Conservation (phyloP, 1,140 invertebrate species). For the Eufriesea mexicana region DNA sequence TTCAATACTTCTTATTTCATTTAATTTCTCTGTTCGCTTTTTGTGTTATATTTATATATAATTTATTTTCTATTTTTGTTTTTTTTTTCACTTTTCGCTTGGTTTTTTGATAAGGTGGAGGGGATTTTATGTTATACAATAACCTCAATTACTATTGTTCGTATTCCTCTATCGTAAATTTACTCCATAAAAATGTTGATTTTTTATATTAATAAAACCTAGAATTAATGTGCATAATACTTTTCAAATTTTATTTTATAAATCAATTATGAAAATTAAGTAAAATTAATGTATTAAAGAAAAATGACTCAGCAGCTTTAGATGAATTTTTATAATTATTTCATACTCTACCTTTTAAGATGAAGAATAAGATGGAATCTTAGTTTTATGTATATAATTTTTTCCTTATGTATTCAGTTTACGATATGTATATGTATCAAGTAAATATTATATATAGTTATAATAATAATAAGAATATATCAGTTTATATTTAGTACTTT, state of each 20-base stretch:
- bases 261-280: not conserved
- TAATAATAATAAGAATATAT: not conserved
- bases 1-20: not conserved
- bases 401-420: not conserved
- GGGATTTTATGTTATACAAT: slow-evolving; percentile 24
- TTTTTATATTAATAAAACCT: not conserved
- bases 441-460: too few relatives aligned
- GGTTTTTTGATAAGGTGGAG: too few relatives aligned
- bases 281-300: not conserved
- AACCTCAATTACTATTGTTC: slow-evolving; percentile 60
- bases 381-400: not conserved
- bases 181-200: not conserved
- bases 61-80: not conserved
- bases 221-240: not conserved
- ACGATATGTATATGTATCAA: too few relatives aligned
- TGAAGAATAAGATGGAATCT: not conserved
- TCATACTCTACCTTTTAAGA: not conserved
- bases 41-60: not conserved
- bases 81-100: not conserved
- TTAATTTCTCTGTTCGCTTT: not conserved
- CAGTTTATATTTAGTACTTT: not conserved
- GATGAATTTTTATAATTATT: not conserved
- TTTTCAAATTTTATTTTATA: slow-evolving; percentile 1
- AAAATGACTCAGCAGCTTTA: slow-evolving; percentile 35
- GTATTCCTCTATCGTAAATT: not conserved